Conservation (phyloP, 2,888 invertebrate genomes). For the Melanchra persicariae region DNA sequence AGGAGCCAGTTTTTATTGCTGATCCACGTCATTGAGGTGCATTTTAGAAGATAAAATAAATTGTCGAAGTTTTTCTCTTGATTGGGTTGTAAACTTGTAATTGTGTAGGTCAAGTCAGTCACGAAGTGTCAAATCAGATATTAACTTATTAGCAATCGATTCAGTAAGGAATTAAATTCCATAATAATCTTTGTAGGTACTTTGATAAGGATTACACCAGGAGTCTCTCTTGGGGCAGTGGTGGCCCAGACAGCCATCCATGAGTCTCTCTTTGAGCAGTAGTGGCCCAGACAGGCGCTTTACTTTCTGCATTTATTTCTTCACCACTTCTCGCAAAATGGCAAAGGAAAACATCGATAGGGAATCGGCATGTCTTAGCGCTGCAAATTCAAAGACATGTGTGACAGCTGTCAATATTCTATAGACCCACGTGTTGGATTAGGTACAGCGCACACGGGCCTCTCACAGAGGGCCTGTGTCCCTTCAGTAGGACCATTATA, state of each 20-base stretch:
- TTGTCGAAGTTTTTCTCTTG: neutral
- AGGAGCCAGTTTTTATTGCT: constrained; percentile 23
- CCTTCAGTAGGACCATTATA: neutral
- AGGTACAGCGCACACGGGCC: neutral
- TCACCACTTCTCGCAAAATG: neutral
- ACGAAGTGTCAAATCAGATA: neutral
- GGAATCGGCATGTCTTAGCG: neutral
- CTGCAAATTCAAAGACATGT: neutral
- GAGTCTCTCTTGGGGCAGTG: neutral
- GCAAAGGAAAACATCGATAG: neutral
- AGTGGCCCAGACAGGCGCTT: neutral
- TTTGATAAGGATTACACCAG: neutral
- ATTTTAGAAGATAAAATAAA: constrained; percentile 5
- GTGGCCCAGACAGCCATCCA: neutral
- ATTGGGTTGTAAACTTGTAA: neutral
- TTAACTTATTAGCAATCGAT: neutral
- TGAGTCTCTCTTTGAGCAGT: neutral
- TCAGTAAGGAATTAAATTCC: neutral
- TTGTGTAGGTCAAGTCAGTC: constrained; percentile 4
- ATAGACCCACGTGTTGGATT: neutral
- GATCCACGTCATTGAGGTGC: constrained; percentile 9
- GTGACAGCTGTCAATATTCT: neutral
- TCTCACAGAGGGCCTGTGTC: too few relatives aligned
- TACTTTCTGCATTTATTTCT: neutral
- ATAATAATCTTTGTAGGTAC: neutral